A percentile compares a stretch with the other conserved stretches of the same genome.
phyloP scores from a whole-genome alignment of 2,113 vertebrate genomes.

The Zosterops japonicus region DNA sequence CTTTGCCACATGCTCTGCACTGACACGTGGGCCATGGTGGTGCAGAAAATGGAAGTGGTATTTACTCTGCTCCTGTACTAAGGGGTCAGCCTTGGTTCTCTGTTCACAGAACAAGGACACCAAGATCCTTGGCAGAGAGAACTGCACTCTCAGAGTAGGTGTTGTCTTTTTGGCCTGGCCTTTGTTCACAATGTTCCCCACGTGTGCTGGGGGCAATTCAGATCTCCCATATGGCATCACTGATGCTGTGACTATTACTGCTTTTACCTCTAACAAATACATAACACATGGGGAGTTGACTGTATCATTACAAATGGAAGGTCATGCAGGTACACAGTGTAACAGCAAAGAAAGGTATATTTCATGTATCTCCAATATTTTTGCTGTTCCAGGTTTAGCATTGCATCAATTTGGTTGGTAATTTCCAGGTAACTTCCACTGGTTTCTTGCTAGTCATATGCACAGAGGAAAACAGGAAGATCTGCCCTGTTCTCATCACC shows the following conservation, averaged over 20 bases:
- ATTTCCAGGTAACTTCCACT: not conserved
- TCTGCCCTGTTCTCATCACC: not conserved
- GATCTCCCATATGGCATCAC: not conserved
- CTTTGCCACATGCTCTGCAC: not conserved
- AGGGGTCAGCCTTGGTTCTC: not conserved
- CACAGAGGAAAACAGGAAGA: not conserved
- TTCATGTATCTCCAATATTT: not conserved
- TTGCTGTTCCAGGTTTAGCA: not conserved
- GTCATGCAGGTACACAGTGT: not conserved
- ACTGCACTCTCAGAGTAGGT: not conserved
- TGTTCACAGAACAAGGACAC: not conserved
- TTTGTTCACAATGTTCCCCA: not conserved
- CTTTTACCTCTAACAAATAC: not conserved
- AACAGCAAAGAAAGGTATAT: not conserved
- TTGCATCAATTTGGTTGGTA: not conserved
- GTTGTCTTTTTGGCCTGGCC: not conserved
- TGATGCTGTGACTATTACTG: not conserved
- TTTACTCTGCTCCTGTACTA: not conserved
- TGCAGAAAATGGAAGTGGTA: not conserved
- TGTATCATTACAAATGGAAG: not conserved
- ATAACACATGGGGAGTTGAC: not conserved
- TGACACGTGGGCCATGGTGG: not conserved
- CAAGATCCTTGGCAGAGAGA: not conserved
- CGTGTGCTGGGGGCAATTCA: accelerated
- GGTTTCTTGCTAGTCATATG: not conserved